phyloP scores from a whole-genome alignment of 2,888 invertebrate species.

The Dryococelus australis region DNA sequence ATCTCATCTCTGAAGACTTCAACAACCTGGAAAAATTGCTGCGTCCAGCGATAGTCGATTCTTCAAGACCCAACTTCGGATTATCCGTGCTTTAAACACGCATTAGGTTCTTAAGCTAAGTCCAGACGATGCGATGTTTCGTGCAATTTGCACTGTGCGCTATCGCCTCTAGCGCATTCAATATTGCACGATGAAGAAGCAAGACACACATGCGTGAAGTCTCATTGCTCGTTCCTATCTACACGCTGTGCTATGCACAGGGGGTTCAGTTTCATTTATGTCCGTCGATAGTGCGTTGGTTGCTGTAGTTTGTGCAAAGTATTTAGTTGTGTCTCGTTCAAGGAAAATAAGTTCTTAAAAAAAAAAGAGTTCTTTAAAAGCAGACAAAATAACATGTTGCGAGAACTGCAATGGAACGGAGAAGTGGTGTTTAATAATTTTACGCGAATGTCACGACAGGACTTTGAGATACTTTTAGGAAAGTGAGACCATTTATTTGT shows the following conservation, averaged over 20 bases:
- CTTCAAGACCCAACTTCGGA: no score
- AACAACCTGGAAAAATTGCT: no score
- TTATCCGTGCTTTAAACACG: no score
- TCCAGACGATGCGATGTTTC: not conserved
- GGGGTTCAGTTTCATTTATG: not conserved
- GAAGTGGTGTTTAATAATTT: not conserved
- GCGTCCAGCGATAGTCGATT: no score
- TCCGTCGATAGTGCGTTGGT: not conserved
- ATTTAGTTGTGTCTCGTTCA: not conserved
- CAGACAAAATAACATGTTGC: slow-evolving; percentile 9
- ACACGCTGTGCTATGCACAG: not conserved
- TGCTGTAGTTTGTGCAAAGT: not conserved
- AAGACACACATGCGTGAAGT: not conserved
- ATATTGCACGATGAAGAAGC: not conserved
- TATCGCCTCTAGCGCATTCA: not conserved
- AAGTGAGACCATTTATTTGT: not conserved
- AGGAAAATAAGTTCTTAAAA: not conserved
- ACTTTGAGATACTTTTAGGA: not conserved
- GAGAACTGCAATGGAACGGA: not conserved
- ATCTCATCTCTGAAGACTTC: no score
- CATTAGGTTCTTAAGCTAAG: no score
- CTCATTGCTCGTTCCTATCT: not conserved
- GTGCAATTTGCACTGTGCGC: not conserved
- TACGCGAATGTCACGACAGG: slow-evolving; percentile 9
- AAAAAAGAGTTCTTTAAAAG: not conserved